A percentile compares a stretch with the other conserved stretches of the same genome.
phyloP scores from a whole-genome alignment of 2,797 vertebrate species.

The Percopsis omiscomaycus region DNA sequence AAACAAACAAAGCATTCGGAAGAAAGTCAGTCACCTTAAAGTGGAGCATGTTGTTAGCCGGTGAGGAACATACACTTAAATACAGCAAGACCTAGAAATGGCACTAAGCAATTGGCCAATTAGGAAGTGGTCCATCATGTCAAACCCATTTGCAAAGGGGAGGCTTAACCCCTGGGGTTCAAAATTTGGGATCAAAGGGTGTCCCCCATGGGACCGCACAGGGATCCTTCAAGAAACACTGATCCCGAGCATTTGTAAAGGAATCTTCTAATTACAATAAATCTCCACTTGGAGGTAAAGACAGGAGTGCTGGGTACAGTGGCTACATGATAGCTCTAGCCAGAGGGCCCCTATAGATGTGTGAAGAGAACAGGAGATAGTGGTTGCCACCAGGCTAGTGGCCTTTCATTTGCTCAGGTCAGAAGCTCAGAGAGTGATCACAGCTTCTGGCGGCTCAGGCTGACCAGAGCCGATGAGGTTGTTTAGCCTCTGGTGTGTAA shows the following conservation, averaged over 20 bases:
- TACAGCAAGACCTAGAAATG: slow-evolving; percentile 55
- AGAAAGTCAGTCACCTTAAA: neutral
- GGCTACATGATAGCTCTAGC: slow-evolving; percentile 76
- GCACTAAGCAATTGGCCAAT: slow-evolving; percentile 71
- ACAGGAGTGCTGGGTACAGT: slow-evolving; percentile 71
- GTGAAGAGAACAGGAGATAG: slow-evolving; percentile 64
- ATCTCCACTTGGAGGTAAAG: slow-evolving; percentile 77
- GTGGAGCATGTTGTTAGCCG: slow-evolving; percentile 27
- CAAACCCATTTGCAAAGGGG: slow-evolving; percentile 78
- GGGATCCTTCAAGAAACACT: slow-evolving; percentile 72
- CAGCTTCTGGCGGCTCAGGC: slow-evolving; percentile 61
- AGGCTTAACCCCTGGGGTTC: slow-evolving; percentile 79
- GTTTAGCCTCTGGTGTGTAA: slow-evolving; percentile 73
- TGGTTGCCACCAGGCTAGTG: slow-evolving; percentile 64
- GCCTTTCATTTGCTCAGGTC: slow-evolving; percentile 76
- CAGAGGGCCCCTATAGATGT: slow-evolving; percentile 70
- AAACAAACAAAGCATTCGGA: neutral
- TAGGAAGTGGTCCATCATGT: slow-evolving; percentile 80
- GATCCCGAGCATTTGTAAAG: slow-evolving; percentile 80
- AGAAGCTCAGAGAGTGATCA: slow-evolving; percentile 74
- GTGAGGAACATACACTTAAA: slow-evolving; percentile 60
- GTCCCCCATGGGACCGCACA: slow-evolving; percentile 74
- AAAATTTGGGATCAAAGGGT: slow-evolving; percentile 79
- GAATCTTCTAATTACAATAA: slow-evolving; percentile 83
- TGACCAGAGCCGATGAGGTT: slow-evolving; percentile 70